A percentile compares a stretch with the other conserved stretches of the same genome.
Evolutionary conservation across 2,113 vertebrate species (phyloP).

Genomic region (Cebidichthys violaceus): DNA sequence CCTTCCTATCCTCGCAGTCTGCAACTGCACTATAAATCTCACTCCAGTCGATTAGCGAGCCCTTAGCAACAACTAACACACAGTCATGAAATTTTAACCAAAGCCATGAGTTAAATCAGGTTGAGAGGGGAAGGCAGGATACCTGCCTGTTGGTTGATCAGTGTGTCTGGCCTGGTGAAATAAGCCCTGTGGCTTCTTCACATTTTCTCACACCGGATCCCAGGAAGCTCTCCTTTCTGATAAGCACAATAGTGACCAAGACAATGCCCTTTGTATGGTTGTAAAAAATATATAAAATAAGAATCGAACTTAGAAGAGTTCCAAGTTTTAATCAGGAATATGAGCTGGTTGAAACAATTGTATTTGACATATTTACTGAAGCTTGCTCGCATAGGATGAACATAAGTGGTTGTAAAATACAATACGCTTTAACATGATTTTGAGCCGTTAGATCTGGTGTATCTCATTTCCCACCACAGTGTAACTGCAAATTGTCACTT

Average conservation of each 20-base stretch:
- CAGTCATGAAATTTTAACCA: slow-evolving; percentile 80
- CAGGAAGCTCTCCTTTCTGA: slow-evolving; percentile 35
- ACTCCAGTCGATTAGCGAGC: slow-evolving; percentile 75
- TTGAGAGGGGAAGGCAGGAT: slow-evolving; percentile 63
- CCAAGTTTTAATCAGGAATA: slow-evolving; percentile 58
- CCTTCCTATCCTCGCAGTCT: slow-evolving; percentile 33
- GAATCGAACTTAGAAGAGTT: slow-evolving; percentile 60
- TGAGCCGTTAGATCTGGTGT: slow-evolving; percentile 1
- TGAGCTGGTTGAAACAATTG: slow-evolving; percentile 16
- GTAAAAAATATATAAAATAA: slow-evolving; percentile 63
- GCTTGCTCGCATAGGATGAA: not conserved
- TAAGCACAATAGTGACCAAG: slow-evolving; percentile 58
- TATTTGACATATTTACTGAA: not conserved
- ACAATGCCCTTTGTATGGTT: slow-evolving; percentile 50
- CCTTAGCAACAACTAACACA: slow-evolving; percentile 77
- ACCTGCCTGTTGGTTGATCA: slow-evolving; percentile 64
- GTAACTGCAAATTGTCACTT: not conserved
- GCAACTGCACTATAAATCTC: slow-evolving; percentile 73
- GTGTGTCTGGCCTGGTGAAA: slow-evolving; percentile 51
- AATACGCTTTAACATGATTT: not conserved
- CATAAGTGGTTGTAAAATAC: not conserved
- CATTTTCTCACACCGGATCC: slow-evolving; percentile 56
- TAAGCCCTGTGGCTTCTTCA: slow-evolving; percentile 61
- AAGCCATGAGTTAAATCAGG: slow-evolving; percentile 76
- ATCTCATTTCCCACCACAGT: slow-evolving; percentile 3